Evolutionary conservation across 2,113 vertebrate species (phyloP).

Genomic region (Cygnus buccinator): DNA sequence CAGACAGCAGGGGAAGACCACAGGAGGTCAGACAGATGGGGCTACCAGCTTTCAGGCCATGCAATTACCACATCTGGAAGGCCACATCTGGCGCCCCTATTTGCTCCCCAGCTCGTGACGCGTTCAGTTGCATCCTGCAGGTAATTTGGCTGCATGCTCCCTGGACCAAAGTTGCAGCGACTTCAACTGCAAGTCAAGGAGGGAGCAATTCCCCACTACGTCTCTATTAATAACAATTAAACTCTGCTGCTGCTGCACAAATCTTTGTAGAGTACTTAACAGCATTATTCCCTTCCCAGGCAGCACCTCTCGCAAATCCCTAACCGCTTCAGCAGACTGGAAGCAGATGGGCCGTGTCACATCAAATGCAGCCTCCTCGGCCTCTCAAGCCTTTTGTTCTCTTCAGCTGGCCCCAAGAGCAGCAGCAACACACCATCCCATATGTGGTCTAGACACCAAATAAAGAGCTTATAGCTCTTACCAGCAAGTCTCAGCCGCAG

Average conservation of each 20-base stretch:
- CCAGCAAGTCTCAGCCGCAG: not conserved
- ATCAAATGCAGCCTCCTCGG: not conserved
- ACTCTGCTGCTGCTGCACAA: not conserved
- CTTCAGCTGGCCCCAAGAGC: not conserved
- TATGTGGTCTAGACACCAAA: not conserved
- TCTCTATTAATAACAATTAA: not conserved
- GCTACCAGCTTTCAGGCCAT: not conserved
- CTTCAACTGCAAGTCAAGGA: not conserved
- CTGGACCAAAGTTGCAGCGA: not conserved
- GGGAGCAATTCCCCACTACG: not conserved
- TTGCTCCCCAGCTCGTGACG: not conserved
- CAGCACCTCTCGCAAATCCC: not conserved
- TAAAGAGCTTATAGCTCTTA: not conserved
- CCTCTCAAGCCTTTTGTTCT: not conserved
- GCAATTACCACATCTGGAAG: not conserved
- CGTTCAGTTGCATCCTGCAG: accelerated
- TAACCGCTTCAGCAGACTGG: not conserved
- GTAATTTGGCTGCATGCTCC: not conserved
- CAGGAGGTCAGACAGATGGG: not conserved
- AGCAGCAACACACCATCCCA: not conserved
- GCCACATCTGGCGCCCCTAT: not conserved
- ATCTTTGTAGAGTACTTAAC: not conserved
- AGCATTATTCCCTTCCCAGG: not conserved
- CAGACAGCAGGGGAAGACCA: not conserved
- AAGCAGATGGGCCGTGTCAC: not conserved